phyloP scores from a whole-genome alignment of 37 sponge, comb jelly and placozoan genomes.

The Crambe crambe region DNA sequence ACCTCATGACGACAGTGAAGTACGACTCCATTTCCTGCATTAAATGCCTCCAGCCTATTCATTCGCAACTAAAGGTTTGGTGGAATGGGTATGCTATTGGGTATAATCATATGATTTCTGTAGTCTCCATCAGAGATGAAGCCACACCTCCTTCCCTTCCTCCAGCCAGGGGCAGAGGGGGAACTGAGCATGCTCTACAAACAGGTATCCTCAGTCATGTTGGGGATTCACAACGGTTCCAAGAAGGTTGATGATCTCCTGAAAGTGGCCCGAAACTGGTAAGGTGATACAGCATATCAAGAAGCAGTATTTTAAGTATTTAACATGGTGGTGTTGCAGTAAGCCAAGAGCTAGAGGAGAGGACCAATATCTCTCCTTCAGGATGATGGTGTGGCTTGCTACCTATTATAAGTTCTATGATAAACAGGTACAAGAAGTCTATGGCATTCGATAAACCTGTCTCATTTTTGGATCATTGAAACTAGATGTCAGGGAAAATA shows the following conservation, averaged over 20 bases:
- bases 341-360: no score
- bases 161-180: slow-evolving; percentile 38
- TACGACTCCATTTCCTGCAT: background rate
- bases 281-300: background rate
- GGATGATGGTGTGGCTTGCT: slow-evolving; percentile 74
- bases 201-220: slow-evolving; percentile 33
- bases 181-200: slow-evolving; percentile 34
- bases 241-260: background rate
- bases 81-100: no score
- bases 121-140: slow-evolving; percentile 25
- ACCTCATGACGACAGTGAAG: slow-evolving; percentile 35
- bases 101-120: background rate
- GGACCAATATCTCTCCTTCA: slow-evolving; percentile 8
- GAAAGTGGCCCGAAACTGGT: slow-evolving; percentile 10
- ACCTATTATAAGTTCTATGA: slow-evolving; percentile 68
- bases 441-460: slow-evolving; percentile 19
- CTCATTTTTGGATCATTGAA: background rate
- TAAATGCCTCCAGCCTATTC: slow-evolving; percentile 46
- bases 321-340: no score
- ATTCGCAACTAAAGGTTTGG: slow-evolving; percentile 5
- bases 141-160: slow-evolving; percentile 66
- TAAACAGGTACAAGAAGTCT: slow-evolving; percentile 22
- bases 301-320: no score
- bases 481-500: no score
- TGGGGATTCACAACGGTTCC: background rate